Base-by-base conservation (phyloP, 35 echinoderm and acorn worm genomes). In the Strongylocentrotus purpuratus region DNA sequence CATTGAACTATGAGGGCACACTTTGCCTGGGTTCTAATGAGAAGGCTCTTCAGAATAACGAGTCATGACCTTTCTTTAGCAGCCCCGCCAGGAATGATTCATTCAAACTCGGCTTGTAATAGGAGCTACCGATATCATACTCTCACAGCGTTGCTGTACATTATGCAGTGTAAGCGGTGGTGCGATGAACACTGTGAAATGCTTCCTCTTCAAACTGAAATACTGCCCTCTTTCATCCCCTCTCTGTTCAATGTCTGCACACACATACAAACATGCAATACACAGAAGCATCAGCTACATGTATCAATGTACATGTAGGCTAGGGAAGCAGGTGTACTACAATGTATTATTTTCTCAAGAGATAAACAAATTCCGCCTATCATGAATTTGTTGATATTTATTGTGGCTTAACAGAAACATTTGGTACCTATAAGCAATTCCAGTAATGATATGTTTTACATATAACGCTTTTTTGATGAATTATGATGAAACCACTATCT, bases 31-130 rank as follows among this genome's bases (percentile, higher is more conserved):
- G 25, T n/a, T 78, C 20, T 78, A 78, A 78, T 78, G 65, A 78
- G 65, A n/a, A 78, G 18, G 1, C 65, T 22, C 65, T 78, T 78
- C 28, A 78, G 65, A 78, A 25, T 55, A 78, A n/a, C 65, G 18
- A 78, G 65, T 78, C 65, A 78, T 78, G 65, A 78, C 65, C 65
- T 78, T 78, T 78, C 65, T 22, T 78, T 28, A 78, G 65, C 28
- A 78, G 65, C 65, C 65, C 65, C 65, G 65, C 65, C 65, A 78
- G 65, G 65, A 78, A 78, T 78, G 65, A 78, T n/a, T 78, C 65
- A 78, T 78, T 78, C 18, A 78, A 28, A 78, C 65, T 22, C 65
- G 20, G 65, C 65, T 4, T 78, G 65, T 78, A 78, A 78, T 78
- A 78, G 65, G 65, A 78, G 65, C 65, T 78, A 78, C 65, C 65